Evolutionary conservation across 2,797 vertebrate species (phyloP).

Genomic region (Varecia variegata): DNA sequence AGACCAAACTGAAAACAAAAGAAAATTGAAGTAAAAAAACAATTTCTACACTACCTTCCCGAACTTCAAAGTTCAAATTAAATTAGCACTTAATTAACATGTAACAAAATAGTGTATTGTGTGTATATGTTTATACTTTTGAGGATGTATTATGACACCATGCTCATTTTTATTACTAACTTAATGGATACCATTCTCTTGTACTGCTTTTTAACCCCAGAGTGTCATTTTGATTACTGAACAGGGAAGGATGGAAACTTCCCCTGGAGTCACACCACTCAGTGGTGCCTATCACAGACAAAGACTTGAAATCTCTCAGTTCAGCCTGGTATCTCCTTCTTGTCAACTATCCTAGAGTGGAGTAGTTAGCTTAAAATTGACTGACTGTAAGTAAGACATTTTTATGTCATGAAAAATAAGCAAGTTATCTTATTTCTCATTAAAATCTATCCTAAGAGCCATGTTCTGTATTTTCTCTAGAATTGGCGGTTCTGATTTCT

Average conservation of each 20-base stretch:
- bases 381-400: neutral
- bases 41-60: neutral
- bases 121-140: neutral
- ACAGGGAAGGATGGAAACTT: neutral
- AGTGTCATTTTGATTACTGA: neutral
- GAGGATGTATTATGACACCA: neutral
- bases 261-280: neutral
- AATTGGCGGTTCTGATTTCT: slow-evolving; percentile 6
- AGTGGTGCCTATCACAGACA: neutral
- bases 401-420: neutral
- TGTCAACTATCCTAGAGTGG: neutral
- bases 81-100: neutral
- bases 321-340: neutral
- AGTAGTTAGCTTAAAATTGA: neutral
- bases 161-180: neutral
- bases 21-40: neutral
- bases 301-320: neutral
- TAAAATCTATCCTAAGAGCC: neutral
- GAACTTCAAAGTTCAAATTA: neutral
- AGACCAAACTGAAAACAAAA: neutral
- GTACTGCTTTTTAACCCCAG: neutral
- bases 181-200: neutral
- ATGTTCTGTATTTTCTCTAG: neutral
- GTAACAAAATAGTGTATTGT: neutral
- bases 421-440: neutral